Evolutionary conservation across 2,888 invertebrate species (phyloP).

Genomic region (Drosophila formosana): DNA sequence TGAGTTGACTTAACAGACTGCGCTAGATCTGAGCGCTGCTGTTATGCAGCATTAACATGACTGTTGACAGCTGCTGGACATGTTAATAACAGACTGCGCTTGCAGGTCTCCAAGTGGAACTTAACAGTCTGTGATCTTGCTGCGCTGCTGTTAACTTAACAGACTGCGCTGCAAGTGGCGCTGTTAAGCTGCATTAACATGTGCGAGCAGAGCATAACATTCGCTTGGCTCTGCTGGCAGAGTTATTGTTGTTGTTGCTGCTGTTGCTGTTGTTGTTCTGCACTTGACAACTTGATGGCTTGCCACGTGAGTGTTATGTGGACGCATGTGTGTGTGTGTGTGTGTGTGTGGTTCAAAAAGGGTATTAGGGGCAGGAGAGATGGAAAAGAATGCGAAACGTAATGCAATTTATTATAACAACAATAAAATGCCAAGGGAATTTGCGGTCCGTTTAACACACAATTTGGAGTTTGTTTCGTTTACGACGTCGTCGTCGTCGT

Average conservation of each 20-base stretch:
- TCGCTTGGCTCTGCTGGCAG: not conserved
- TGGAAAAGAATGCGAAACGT: slow-evolving; percentile 33
- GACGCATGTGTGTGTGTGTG: not conserved
- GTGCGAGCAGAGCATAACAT: slow-evolving; percentile 1
- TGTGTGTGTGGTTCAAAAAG: slow-evolving; percentile 4
- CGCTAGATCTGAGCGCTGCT: too few species aligned
- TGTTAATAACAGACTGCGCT: too few species aligned
- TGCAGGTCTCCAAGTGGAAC: too few species aligned
- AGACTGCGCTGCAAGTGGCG: not conserved
- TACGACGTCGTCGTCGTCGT: not conserved
- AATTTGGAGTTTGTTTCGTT: slow-evolving; percentile 31
- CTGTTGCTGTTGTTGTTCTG: not conserved
- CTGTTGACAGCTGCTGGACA: too few species aligned
- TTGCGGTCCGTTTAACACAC: slow-evolving; percentile 59
- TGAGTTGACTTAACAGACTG: too few species aligned
- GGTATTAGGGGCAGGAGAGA: slow-evolving; percentile 1
- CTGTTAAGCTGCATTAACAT: not conserved
- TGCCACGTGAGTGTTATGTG: slow-evolving; percentile 16
- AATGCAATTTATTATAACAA: slow-evolving; percentile 62
- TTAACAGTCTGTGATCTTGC: not conserved
- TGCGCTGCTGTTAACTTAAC: not conserved
- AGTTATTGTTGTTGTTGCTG: not conserved
- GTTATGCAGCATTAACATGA: too few species aligned
- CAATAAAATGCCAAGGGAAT: slow-evolving; percentile 54
- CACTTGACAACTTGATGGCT: slow-evolving; percentile 14